Percentiles rank a stretch among this genome's conserved stretches.
Evolutionary conservation across 2,888 invertebrate species (phyloP).

Genomic region (Agriopis aurantiaria): DNA sequence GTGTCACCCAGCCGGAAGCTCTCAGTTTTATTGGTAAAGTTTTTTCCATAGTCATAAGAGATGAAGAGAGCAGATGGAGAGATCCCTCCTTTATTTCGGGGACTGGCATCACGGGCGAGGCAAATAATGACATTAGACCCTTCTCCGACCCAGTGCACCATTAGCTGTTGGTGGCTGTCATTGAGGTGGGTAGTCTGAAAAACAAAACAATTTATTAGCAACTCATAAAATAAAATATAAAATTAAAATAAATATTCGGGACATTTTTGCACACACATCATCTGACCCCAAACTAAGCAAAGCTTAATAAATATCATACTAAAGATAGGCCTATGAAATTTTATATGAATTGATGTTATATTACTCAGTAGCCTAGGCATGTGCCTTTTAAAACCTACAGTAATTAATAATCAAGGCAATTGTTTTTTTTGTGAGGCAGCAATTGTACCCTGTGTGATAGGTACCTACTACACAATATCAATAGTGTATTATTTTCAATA

Average conservation of each 20-base stretch:
- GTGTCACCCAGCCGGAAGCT: conserved; percentile 86
- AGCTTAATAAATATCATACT: background rate
- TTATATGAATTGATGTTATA: no score
- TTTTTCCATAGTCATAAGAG: conserved; percentile 95
- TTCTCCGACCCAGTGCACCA: conserved; percentile 97
- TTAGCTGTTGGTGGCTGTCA: conserved; percentile 95
- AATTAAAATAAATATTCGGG: no score
- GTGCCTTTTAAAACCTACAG: no score
- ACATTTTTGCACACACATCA: no score
- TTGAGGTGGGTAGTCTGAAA: conserved; percentile 91
- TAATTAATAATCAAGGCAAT: no score
- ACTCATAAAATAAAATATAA: no score
- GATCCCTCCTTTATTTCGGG: conserved; percentile 80
- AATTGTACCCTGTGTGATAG: no score
- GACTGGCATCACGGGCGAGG: conserved; percentile 91
- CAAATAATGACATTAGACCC: conserved; percentile 95
- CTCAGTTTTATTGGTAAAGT: conserved; percentile 91
- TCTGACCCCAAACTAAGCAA: no score
- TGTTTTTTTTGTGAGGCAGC: no score
- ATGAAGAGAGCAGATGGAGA: conserved; percentile 94
- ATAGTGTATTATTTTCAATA: no score
- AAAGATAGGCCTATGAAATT: background rate
- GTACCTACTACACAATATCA: no score
- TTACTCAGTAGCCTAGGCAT: no score
- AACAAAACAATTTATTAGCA: background rate